Conservation (phyloP, 1,140 invertebrate genomes). For the Homarus americanus region DNA sequence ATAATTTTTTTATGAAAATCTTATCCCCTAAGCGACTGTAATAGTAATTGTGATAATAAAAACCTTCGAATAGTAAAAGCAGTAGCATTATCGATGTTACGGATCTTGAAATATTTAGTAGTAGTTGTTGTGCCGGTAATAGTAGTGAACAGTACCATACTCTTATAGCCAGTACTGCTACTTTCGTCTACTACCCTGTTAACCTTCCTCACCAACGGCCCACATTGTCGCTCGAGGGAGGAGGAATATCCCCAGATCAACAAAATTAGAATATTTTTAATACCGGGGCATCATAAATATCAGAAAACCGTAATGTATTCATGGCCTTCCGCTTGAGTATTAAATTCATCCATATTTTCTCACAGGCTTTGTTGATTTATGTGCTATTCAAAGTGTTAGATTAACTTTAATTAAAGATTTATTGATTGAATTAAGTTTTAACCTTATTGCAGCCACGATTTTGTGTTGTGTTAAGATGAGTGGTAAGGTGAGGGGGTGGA, state of each 20-base stretch:
- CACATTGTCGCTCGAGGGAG: background rate
- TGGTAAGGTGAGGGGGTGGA: background rate
- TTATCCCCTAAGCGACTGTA: too few relatives aligned
- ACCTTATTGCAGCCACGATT: background rate
- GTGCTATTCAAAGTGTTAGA: background rate
- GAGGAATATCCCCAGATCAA: background rate
- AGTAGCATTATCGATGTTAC: background rate
- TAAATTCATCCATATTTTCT: background rate
- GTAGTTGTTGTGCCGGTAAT: too few relatives aligned
- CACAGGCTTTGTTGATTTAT: background rate
- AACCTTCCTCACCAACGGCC: background rate
- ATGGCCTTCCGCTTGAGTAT: background rate
- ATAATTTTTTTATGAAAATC: too few relatives aligned
- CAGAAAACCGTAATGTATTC: constrained; percentile 14
- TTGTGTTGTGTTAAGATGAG: background rate
- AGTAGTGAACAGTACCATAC: too few relatives aligned
- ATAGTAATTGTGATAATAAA: background rate
- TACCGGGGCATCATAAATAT: background rate
- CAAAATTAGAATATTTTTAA: constrained; percentile 18
- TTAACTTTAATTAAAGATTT: constrained; percentile 6
- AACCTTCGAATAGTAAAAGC: background rate
- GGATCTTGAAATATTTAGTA: background rate
- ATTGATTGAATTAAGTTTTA: background rate
- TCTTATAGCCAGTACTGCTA: background rate
- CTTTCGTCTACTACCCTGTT: background rate